A percentile compares a stretch with the other conserved stretches of the same genome.
phyloP scores from a whole-genome alignment of 1,140 invertebrate species.

The Colletes latitarsis region DNA sequence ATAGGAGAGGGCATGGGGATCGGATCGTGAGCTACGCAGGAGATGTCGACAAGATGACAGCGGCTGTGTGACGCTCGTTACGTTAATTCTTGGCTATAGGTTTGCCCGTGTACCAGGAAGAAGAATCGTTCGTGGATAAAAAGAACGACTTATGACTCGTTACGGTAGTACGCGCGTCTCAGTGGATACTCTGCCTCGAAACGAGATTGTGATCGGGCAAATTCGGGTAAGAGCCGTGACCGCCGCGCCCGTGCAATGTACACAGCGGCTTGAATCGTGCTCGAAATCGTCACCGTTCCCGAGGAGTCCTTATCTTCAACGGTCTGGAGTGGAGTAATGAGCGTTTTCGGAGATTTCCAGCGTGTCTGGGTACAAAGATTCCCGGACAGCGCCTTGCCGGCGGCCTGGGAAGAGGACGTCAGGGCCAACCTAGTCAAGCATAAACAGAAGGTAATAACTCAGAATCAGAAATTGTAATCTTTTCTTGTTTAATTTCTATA shows the following conservation, averaged over 20 bases:
- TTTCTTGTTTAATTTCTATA: neutral
- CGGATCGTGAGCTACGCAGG: slow-evolving; percentile 63
- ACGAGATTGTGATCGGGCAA: slow-evolving; percentile 27
- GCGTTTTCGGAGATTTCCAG: slow-evolving; percentile 93
- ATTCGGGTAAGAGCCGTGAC: slow-evolving; percentile 38
- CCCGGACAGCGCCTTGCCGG: slow-evolving; percentile 92
- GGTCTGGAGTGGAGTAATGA: slow-evolving; percentile 82
- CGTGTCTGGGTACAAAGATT: slow-evolving; percentile 93
- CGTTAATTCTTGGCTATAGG: slow-evolving; percentile 14
- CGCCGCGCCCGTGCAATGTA: slow-evolving; percentile 61
- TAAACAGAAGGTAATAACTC: slow-evolving; percentile 85
- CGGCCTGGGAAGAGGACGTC: slow-evolving; percentile 95
- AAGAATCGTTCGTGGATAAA: slow-evolving; percentile 3
- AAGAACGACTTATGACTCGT: slow-evolving; percentile 41
- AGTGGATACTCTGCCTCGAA: slow-evolving; percentile 17
- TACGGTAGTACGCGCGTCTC: slow-evolving; percentile 6
- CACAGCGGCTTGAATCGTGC: slow-evolving; percentile 44
- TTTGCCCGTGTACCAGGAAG: neutral
- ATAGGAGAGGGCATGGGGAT: slow-evolving; percentile 52
- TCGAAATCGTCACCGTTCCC: slow-evolving; percentile 16
- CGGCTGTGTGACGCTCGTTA: slow-evolving; percentile 54
- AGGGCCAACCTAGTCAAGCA: slow-evolving; percentile 93
- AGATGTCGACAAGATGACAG: slow-evolving; percentile 70
- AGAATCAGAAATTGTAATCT: neutral
- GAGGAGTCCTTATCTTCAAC: slow-evolving; percentile 29